phyloP scores from a whole-genome alignment of 53 echinoderm and acorn worm genomes.

The Stichopus horrens region DNA sequence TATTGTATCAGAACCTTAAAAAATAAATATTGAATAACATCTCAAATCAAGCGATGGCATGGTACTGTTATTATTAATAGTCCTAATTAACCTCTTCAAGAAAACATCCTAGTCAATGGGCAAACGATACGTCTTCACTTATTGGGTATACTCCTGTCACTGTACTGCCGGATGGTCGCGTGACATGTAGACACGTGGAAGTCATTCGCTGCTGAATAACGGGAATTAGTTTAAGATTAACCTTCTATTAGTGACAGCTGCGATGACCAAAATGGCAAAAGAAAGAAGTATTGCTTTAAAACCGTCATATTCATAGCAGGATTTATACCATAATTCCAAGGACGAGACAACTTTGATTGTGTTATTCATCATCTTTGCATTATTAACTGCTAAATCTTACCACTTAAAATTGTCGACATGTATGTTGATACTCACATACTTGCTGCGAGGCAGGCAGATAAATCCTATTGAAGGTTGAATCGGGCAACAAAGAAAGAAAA shows the following conservation, averaged over 20 bases:
- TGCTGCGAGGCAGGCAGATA: too few relatives aligned
- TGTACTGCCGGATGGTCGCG: neutral
- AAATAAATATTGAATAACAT: neutral
- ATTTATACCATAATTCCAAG: too few relatives aligned
- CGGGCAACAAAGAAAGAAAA: too few relatives aligned
- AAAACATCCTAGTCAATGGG: neutral
- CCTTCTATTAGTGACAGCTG: neutral
- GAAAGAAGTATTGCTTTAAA: too few relatives aligned
- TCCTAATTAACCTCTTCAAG: neutral
- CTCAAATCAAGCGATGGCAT: neutral
- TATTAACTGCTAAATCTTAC: too few relatives aligned
- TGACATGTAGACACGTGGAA: neutral
- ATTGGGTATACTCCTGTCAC: neutral
- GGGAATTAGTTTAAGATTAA: neutral
- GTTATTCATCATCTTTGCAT: too few relatives aligned
- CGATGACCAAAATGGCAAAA: too few relatives aligned
- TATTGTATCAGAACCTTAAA: neutral
- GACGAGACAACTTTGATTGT: too few relatives aligned
- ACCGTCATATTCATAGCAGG: too few relatives aligned
- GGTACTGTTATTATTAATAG: neutral
- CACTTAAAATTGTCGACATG: too few relatives aligned
- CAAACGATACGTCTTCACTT: neutral
- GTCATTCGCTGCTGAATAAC: neutral
- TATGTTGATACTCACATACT: too few relatives aligned
- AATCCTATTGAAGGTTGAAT: too few relatives aligned